Base-by-base conservation (phyloP, 2,113 vertebrate species). In the Spermophilus dauricus region DNA sequence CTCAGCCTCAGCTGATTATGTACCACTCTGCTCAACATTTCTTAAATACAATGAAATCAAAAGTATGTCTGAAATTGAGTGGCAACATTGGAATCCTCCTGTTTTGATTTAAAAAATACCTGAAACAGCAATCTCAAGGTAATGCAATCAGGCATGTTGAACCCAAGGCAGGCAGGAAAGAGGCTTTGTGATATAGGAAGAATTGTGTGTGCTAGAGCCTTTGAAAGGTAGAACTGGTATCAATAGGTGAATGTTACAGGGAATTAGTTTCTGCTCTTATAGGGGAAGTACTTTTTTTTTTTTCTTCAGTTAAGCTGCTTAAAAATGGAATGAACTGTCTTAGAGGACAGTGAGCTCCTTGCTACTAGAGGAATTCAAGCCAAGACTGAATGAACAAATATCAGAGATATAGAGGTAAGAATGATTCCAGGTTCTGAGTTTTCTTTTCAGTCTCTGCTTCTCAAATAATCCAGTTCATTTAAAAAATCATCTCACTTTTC, bases 401-500 rank as follows among this genome's bases (percentile, higher is more conserved):
- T 30, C 70, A 51, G 53, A 61, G 30, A 72, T 37, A 32, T 3
- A 37, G 42, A 0, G 8, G 42, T 22, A 37, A 56, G 20, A 72
- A 28, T 9, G 18, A 85, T 89, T 76, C 65, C 83, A 89, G 48
- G 42, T 32, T 37, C 45, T 53, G 24, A 42, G 34, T 72, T 96
- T 82, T 30, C 73, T 72, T 95, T 82, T 26, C 73, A 32, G n/a
- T 34, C 32, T 92, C 81, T 93, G 37, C 61, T 70, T 96, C 73
- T 88, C 67, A 88, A 77, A 61, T 28, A 95, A 82, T 37, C 42
- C 65, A 22, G 22, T 51, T 90, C 83, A 56, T n/a, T 95, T 92
- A 53, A 92, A 86, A 97, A 95, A 51, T 37, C 48, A 53, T 93
- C 89, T 96, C 39, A 61, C 37, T 86, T 89, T 90, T 78, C 84